Conservation (phyloP, 2,113 vertebrate species). For the Saguinus imperator region DNA sequence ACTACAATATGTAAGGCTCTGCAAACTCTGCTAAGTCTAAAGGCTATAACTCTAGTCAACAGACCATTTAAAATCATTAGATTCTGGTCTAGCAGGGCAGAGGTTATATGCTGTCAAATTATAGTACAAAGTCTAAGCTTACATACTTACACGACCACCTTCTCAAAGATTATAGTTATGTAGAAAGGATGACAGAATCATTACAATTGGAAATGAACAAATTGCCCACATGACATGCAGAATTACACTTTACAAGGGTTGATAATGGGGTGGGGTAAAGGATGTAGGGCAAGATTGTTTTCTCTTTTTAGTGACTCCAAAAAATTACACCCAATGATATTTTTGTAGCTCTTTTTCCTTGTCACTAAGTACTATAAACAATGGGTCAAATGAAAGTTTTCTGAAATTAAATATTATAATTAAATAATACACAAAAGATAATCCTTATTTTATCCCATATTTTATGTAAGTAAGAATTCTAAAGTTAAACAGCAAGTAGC, state of each 20-base stretch:
- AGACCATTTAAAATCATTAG: slow-evolving; percentile 1
- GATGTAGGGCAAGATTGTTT: slow-evolving; percentile 23
- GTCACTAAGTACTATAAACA: slow-evolving; percentile 2
- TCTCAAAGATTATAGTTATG: slow-evolving; percentile 45
- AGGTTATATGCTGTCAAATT: slow-evolving; percentile 55
- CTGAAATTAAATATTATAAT: slow-evolving; percentile 52
- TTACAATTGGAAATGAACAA: slow-evolving; percentile 63
- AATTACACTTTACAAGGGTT: slow-evolving; percentile 7
- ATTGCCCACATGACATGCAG: slow-evolving; percentile 47
- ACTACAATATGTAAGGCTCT: slow-evolving; percentile 43
- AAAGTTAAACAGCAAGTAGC: slow-evolving; percentile 61
- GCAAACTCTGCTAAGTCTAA: slow-evolving; percentile 56
- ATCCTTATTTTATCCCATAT: slow-evolving; percentile 58
- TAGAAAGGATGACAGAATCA: slow-evolving; percentile 24
- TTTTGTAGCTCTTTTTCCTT: slow-evolving; percentile 55
- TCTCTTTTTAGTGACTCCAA: slow-evolving; percentile 39
- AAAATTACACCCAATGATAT: slow-evolving; percentile 49
- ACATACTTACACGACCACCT: slow-evolving; percentile 16
- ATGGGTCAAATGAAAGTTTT: slow-evolving; percentile 62
- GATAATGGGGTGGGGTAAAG: not conserved
- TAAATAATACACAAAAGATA: slow-evolving; percentile 49
- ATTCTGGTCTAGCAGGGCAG: slow-evolving; percentile 15
- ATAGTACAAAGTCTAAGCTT: slow-evolving; percentile 50
- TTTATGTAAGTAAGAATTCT: slow-evolving; percentile 57
- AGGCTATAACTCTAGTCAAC: slow-evolving; percentile 56